Base-by-base conservation (phyloP, 2,797 vertebrate species). In the Stomatorhinus walkeri region DNA sequence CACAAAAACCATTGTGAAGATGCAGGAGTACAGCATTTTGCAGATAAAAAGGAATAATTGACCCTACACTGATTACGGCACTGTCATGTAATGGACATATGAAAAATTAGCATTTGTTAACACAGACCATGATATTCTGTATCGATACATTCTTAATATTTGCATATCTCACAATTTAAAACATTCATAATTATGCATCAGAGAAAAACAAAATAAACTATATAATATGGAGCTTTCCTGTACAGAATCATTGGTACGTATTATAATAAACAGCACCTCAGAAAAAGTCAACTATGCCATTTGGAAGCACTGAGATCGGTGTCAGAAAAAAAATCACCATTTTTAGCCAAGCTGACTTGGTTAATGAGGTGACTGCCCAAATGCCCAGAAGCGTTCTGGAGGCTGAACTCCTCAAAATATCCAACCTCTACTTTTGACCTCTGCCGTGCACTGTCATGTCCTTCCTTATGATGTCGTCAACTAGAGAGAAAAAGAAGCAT, bases 391-490 rank as follows among this genome's bases (percentile, higher is more conserved):
- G 64, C 16, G 43, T 68, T 89, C 59, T 24, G 43, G 8, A 32
- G 46, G 43, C 59, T 51, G 22, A n/a, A 46, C 46, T 87, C 32
- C n/a, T 48, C 10, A 87, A 46, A 54, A 24, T 64, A 24, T 46
- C 48, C 87, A 48, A 91, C 93, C 92, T 95, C 94, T 95, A 95
- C 92, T 93, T 93, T 91, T 96, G 94, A 90, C 95, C 96, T 94
- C 93, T 95, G 91, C 94, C 92, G 88, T 97, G 96, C 92, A 96
- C 95, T 91, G 95, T 97, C 94, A 99, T 95, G 93, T 99, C 98
- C 94, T 98, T 97, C 95, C 96, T 96, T 95, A 99, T 98, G 94
- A 99, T 97, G 95, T 98, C 98, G 22, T 98, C 98, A 93, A 99
- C 98, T 99, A 95, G 88, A 90, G 93, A 91, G 92, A 89, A 93